Conservation (phyloP, 2,888 invertebrate species). For the Luffia ferchaultella region DNA sequence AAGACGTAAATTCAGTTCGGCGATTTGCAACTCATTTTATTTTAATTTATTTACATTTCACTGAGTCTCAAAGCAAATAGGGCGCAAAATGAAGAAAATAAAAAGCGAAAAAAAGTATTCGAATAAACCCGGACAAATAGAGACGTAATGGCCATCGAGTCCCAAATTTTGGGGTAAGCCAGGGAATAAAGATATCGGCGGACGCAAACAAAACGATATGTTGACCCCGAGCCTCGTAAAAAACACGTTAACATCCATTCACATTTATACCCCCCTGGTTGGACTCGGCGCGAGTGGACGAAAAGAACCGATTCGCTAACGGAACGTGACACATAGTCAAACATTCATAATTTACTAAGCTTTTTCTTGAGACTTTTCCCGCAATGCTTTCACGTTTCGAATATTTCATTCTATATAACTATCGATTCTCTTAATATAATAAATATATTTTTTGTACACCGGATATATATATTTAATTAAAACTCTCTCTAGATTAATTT, state of each 20-base stretch:
- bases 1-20: too few species aligned
- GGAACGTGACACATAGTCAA: too few species aligned
- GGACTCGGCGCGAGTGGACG: constrained; percentile 39
- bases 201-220: constrained; percentile 61
- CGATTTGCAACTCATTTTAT: too few species aligned
- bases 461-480: too few species aligned
- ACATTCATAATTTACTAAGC: too few species aligned
- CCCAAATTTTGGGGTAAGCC: constrained; percentile 37
- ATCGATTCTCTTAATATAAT: too few species aligned
- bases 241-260: constrained; percentile 67
- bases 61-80: background rate
- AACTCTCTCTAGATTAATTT: too few species aligned
- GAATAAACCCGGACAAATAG: background rate
- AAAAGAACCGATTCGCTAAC: constrained; percentile 35
- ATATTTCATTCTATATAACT: too few species aligned
- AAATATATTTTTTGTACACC: too few species aligned
- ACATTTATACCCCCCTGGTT: constrained; percentile 59
- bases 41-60: too few species aligned
- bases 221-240: constrained; percentile 55
- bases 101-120: background rate
- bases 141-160: background rate
- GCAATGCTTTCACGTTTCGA: too few species aligned
- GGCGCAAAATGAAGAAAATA: background rate
- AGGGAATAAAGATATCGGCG: constrained; percentile 53
- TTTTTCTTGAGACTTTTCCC: too few species aligned